These are phyloP conservation scores for Drosophila kanekoi DNA, from an alignment of 2,888 invertebrate species.

Conservation along the genomic window DNA sequence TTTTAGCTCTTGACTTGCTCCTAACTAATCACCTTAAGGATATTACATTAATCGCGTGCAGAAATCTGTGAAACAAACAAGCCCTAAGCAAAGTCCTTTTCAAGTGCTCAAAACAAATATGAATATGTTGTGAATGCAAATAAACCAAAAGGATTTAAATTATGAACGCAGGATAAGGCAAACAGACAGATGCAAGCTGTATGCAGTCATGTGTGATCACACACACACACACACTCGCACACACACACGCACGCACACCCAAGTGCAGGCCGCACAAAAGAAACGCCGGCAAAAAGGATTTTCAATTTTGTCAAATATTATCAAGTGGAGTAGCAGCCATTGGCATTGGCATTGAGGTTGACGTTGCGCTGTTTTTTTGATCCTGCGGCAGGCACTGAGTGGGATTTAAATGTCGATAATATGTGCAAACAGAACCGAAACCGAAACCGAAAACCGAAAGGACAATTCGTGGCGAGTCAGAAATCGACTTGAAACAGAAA, in stretches of 20 bases:
- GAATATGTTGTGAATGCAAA: constrained; percentile 57
- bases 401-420: constrained; percentile 82
- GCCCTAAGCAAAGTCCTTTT: constrained; percentile 12
- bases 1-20: not conserved
- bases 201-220: constrained; percentile 57
- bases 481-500: constrained; percentile 74
- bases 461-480: constrained; percentile 27
- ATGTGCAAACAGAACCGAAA: constrained; percentile 64
- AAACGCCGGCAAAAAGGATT: constrained; percentile 67
- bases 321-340: constrained; percentile 65
- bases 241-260: constrained; percentile 6
- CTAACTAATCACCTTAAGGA: constrained; percentile 21
- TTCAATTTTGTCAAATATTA: constrained; percentile 78
- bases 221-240: constrained; percentile 13
- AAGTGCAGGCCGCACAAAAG: constrained; percentile 59
- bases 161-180: constrained; percentile 76
- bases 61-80: constrained; percentile 16
- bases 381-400: constrained; percentile 39
- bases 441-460: constrained; percentile 9
- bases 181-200: constrained; percentile 48
- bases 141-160: constrained; percentile 77
- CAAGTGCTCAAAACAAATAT: constrained; percentile 36
- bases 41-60: constrained; percentile 21
- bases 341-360: constrained; percentile 26
- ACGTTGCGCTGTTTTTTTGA: constrained; percentile 9